Conservation (phyloP, 1,140 invertebrate genomes). For the Armadillidium nasatum region DNA sequence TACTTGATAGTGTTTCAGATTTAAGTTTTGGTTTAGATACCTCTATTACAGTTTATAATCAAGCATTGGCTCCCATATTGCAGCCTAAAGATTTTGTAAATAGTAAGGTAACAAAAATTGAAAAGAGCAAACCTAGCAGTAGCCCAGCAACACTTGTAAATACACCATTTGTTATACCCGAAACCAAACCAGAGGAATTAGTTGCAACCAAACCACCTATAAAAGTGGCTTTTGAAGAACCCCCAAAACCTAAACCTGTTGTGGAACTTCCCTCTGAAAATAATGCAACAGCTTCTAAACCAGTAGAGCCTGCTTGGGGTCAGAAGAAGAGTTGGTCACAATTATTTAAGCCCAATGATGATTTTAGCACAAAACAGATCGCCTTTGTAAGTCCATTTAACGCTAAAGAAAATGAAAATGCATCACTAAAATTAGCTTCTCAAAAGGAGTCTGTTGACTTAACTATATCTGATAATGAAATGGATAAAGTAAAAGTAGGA, state of each 20-base stretch:
- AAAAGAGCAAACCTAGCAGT: not conserved
- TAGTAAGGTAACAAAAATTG: not conserved
- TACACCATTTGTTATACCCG: too few species aligned
- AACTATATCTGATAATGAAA: not conserved
- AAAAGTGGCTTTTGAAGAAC: too few species aligned
- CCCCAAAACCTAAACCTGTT: too few species aligned
- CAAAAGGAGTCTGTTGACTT: not conserved
- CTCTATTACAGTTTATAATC: not conserved
- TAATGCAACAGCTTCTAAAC: too few species aligned
- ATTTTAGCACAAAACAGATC: not conserved
- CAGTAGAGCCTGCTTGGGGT: not conserved
- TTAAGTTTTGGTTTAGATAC: not conserved
- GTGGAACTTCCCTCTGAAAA: too few species aligned
- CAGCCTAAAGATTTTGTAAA: not conserved
- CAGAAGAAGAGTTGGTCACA: not conserved
- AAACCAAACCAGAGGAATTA: too few species aligned
- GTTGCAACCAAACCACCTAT: too few species aligned
- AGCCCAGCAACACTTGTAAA: too few species aligned
- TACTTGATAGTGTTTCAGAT: not conserved
- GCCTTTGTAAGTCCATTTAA: constrained; percentile 5
- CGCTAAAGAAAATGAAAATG: not conserved
- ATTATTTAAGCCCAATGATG: not conserved
- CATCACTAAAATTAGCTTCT: not conserved
- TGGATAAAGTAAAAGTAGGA: not conserved
- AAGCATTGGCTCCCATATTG: not conserved